Evolutionary conservation across 2,113 vertebrate species (phyloP).

Genomic region (Piprites chloris): DNA sequence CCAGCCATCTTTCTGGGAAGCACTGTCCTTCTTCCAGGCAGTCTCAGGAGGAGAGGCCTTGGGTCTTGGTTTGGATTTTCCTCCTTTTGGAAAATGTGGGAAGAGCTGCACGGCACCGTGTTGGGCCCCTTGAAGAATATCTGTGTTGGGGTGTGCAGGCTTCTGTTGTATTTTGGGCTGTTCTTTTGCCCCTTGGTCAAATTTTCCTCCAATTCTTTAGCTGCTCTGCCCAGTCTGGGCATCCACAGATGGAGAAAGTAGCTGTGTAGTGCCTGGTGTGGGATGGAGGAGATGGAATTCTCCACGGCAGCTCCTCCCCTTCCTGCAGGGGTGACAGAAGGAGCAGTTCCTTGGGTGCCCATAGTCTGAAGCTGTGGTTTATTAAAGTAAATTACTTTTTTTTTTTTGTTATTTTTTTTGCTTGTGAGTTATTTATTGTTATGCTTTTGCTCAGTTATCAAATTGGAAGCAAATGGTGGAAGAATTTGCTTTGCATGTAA

Average conservation of each 20-base stretch:
- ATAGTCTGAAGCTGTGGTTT: background rate
- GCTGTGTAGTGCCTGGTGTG: background rate
- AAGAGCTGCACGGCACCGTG: background rate
- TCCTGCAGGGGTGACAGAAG: background rate
- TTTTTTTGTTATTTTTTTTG: background rate
- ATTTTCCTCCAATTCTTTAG: background rate
- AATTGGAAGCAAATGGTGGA: constrained; percentile 45
- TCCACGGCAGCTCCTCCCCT: background rate
- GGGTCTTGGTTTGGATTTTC: background rate
- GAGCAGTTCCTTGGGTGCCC: background rate
- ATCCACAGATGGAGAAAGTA: background rate
- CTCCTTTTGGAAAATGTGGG: background rate
- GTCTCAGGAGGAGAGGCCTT: background rate
- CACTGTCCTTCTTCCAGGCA: background rate
- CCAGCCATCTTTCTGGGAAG: background rate
- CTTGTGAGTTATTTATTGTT: constrained; percentile 23
- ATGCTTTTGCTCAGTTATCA: background rate
- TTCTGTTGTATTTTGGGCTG: background rate
- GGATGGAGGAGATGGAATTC: background rate
- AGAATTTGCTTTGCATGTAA: constrained; percentile 38
- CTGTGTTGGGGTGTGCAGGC: background rate
- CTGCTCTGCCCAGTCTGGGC: background rate
- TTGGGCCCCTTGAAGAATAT: background rate
- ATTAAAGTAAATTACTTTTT: background rate
- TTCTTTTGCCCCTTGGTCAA: background rate